phyloP scores from a whole-genome alignment of 2,888 invertebrate genomes.

The Melitaea athalia region DNA sequence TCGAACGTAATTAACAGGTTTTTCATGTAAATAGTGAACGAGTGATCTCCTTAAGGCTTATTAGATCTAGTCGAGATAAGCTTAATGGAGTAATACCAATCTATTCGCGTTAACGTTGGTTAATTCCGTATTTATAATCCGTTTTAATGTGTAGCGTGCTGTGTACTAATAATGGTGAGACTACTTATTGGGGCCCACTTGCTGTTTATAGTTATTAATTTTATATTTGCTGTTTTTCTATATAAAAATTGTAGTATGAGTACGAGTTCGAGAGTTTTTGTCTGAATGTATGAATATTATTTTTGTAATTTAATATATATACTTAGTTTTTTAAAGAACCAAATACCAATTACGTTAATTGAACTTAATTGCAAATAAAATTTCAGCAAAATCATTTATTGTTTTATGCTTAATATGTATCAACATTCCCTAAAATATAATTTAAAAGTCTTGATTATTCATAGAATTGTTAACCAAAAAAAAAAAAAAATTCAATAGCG shows the following conservation, averaged over 20 bases:
- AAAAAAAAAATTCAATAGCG: neutral
- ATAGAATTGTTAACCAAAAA: neutral
- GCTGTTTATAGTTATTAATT: neutral
- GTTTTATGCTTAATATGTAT: too few relatives aligned
- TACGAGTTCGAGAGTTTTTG: too few relatives aligned
- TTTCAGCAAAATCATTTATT: too few relatives aligned
- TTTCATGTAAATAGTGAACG: conserved; percentile 30
- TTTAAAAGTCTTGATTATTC: too few relatives aligned
- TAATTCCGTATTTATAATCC: conserved; percentile 32
- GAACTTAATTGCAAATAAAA: too few relatives aligned
- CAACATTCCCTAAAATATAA: too few relatives aligned
- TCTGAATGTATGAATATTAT: too few relatives aligned
- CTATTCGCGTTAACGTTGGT: conserved; percentile 19
- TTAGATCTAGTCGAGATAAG: conserved; percentile 38
- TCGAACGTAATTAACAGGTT: conserved; percentile 24
- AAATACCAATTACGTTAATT: too few relatives aligned
- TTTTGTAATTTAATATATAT: too few relatives aligned
- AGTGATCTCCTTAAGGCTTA: conserved; percentile 39
- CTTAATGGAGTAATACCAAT: conserved; percentile 35
- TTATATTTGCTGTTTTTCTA: too few relatives aligned
- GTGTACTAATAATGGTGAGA: conserved; percentile 15
- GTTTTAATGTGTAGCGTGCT: conserved; percentile 26
- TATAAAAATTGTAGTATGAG: too few relatives aligned
- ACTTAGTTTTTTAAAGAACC: too few relatives aligned
- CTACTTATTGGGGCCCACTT: neutral